Evolutionary conservation across 2,888 invertebrate species (phyloP).

Genomic region (Acrobasis suavella): DNA sequence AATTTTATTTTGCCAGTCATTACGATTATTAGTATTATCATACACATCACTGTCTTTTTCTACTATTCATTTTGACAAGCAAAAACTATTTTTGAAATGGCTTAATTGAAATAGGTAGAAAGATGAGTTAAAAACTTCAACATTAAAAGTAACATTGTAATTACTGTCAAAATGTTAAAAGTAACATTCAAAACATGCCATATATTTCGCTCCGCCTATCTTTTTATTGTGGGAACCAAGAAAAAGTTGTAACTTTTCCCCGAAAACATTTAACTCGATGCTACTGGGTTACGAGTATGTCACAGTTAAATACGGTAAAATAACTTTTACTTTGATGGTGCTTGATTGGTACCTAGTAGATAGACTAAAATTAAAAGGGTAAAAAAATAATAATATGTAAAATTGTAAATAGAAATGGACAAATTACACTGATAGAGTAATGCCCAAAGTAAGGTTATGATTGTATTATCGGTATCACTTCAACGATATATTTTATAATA

Average conservation of each 20-base stretch:
- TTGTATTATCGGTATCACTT: background rate
- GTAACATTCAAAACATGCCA: background rate
- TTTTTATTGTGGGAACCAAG: conserved; percentile 9
- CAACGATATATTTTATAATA: background rate
- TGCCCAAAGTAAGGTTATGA: background rate
- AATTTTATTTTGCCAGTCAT: too few species aligned
- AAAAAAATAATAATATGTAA: too few species aligned
- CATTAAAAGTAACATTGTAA: too few species aligned
- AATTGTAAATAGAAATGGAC: too few species aligned
- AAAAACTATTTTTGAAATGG: too few species aligned
- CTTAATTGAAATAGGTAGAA: too few species aligned
- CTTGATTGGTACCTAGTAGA: too few species aligned
- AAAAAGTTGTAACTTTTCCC: background rate
- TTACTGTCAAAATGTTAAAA: background rate
- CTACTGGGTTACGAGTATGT: background rate
- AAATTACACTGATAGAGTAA: background rate
- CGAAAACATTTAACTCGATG: background rate
- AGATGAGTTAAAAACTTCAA: too few species aligned
- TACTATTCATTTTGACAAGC: too few species aligned
- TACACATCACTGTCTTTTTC: too few species aligned
- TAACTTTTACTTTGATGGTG: conserved; percentile 6
- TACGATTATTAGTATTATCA: too few species aligned
- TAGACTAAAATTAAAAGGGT: background rate
- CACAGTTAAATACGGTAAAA: background rate
- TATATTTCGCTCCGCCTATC: conserved; percentile 13